Conservation (phyloP, 2,113 vertebrate genomes). For the Archocentrus centrarchus region DNA sequence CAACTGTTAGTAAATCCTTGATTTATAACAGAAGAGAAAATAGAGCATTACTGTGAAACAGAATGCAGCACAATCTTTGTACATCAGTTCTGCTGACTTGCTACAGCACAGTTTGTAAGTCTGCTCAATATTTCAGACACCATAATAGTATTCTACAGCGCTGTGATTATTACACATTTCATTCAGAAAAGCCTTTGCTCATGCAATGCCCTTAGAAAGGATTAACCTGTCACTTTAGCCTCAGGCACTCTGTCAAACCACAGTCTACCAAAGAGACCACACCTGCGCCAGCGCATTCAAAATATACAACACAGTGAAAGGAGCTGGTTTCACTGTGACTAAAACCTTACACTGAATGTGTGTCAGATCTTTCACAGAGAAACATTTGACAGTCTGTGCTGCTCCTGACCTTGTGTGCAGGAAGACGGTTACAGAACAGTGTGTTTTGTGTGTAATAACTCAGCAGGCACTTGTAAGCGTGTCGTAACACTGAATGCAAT, state of each 20-base stretch:
- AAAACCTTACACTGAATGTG: not conserved
- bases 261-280: too few relatives aligned
- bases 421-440: not conserved
- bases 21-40: too few relatives aligned
- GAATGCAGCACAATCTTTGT: too few relatives aligned
- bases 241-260: not conserved
- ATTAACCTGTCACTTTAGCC: not conserved
- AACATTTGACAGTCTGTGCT: not conserved
- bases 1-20: too few relatives aligned
- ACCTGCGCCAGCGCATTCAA: not conserved
- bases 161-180: not conserved
- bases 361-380: not conserved
- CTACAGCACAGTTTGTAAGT: not conserved
- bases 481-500: constrained; percentile 6
- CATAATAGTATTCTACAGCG: not conserved
- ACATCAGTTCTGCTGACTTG: not conserved
- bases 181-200: not conserved
- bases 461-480: not conserved
- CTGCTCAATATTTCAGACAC: not conserved
- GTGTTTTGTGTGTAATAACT: not conserved
- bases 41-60: too few relatives aligned
- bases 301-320: not conserved
- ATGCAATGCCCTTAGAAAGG: not conserved
- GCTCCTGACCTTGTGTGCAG: not conserved
- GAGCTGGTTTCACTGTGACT: not conserved